Base-by-base conservation (phyloP, 2,113 vertebrate genomes). In the Budorcas taxicolor region DNA sequence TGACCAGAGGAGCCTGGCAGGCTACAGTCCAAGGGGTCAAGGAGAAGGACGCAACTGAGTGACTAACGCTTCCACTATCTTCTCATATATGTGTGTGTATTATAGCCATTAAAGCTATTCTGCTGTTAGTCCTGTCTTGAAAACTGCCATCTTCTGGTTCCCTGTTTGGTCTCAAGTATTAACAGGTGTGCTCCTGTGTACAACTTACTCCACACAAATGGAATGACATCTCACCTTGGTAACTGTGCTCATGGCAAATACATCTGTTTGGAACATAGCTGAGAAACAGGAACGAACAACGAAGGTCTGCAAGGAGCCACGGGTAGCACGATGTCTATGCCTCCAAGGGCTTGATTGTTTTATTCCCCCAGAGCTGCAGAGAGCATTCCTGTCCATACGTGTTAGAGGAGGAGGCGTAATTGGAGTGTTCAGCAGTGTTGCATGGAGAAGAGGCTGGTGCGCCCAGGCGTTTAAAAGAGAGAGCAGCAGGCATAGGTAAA, bases 281-380 rank as follows among this genome's bases (percentile, higher is more conserved):
- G 89, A 83, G 94, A 95, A 91, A 90, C 71, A 95, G 86, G 82
- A 93, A 83, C 71, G 87, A 80, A 93, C 43, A 90, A 60, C 83
- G 84, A 95, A 97, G 93, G 78, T 45, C 80, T 15, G 31, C 57
- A 60, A 93, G 80, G 81, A 97, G 88, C 95, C 94, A 93, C 33
- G 91, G 94, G 93, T 82, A 85, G 11, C 9, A 52, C 43, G 25
- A 25, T 87, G 89, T 64, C 17, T 89, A 1, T 71, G 87, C 55
- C 58, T 55, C 2, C 27, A 47, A 88, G 45, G 81, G 15, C 71
- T 78, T 58, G 76, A 91, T 86, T 43, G 85, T 71, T 89, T 97
- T 58, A 93, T 64, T 83, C 86, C 85, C 88, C 4, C 1, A 21
- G 85, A 88, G 67, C 47, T 64, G n/a, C 57, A 47, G 78, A 83